phyloP scores from a whole-genome alignment of 2,888 invertebrate species.

The Lasius platythorax region DNA sequence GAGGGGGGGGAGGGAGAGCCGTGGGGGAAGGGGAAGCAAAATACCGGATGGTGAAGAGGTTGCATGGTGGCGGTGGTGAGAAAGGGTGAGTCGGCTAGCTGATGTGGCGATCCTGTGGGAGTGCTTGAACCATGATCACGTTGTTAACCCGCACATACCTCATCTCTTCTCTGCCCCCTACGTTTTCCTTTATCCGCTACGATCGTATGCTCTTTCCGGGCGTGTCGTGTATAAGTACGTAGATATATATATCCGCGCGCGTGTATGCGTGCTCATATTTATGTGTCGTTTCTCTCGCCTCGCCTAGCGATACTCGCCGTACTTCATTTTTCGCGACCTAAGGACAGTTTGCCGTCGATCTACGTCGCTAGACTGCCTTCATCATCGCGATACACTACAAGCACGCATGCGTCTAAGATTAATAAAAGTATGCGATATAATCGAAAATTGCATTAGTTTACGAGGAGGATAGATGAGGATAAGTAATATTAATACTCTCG shows the following conservation, averaged over 20 bases:
- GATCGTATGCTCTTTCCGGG: slow-evolving; percentile 46
- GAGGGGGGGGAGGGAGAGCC: not conserved
- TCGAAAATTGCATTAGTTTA: not conserved
- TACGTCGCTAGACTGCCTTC: not conserved
- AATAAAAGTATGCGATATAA: not conserved
- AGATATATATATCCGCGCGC: not conserved
- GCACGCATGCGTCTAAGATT: not conserved
- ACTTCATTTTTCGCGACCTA: slow-evolving; percentile 3
- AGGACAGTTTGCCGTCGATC: not conserved
- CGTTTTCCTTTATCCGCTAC: slow-evolving; percentile 15
- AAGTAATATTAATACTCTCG: not conserved
- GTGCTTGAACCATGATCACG: slow-evolving; percentile 80
- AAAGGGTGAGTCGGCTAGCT: slow-evolving; percentile 64
- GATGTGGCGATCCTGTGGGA: slow-evolving; percentile 79
- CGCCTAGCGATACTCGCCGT: not conserved
- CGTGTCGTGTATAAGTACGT: not conserved
- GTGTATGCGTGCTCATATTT: slow-evolving; percentile 9
- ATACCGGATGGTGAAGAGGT: slow-evolving; percentile 26
- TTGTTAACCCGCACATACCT: slow-evolving; percentile 77
- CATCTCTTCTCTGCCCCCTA: slow-evolving; percentile 3
- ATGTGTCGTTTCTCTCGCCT: not conserved
- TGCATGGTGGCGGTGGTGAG: slow-evolving; percentile 38
- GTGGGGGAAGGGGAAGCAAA: not conserved
- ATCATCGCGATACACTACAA: not conserved
- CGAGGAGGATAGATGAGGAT: not conserved